phyloP scores from a whole-genome alignment of 2,888 invertebrate genomes.

The Eudasyphora cyanicolor region DNA sequence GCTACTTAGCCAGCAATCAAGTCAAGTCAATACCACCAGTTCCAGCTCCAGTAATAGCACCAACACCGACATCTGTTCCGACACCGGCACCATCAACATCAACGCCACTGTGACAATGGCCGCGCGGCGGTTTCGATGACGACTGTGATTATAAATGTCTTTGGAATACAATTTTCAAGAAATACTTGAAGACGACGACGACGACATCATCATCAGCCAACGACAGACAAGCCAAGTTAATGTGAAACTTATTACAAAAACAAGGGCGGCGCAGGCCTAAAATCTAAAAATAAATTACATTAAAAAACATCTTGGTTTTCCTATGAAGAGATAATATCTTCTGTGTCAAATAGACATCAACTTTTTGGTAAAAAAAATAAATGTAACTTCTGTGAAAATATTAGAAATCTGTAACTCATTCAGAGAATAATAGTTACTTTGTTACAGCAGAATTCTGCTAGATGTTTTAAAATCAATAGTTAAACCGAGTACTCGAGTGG shows the following conservation, averaged over 20 bases:
- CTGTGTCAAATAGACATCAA: no score
- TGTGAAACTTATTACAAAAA: neutral
- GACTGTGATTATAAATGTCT: slow-evolving; percentile 1
- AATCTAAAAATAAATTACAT: no score
- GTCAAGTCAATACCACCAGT: neutral
- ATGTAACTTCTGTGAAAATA: no score
- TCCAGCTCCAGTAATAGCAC: no score
- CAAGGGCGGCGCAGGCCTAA: neutral
- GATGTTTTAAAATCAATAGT: no score
- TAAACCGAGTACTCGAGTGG: no score
- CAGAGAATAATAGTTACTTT: no score
- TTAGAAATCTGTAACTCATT: no score
- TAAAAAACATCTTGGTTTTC: no score
- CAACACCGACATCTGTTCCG: neutral
- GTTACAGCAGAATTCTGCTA: no score
- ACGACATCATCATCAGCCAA: neutral
- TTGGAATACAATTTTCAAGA: slow-evolving; percentile 20
- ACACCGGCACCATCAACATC: neutral
- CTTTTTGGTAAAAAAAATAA: no score
- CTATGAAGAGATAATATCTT: no score
- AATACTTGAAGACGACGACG: slow-evolving; percentile 2
- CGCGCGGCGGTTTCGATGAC: neutral
- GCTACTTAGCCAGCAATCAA: slow-evolving; percentile 37
- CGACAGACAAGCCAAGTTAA: slow-evolving; percentile 1
- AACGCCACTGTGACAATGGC: slow-evolving; percentile 1